Evolutionary conservation across 2,113 vertebrate genomes (phyloP).

Genomic region (Arvicanthis niloticus): DNA sequence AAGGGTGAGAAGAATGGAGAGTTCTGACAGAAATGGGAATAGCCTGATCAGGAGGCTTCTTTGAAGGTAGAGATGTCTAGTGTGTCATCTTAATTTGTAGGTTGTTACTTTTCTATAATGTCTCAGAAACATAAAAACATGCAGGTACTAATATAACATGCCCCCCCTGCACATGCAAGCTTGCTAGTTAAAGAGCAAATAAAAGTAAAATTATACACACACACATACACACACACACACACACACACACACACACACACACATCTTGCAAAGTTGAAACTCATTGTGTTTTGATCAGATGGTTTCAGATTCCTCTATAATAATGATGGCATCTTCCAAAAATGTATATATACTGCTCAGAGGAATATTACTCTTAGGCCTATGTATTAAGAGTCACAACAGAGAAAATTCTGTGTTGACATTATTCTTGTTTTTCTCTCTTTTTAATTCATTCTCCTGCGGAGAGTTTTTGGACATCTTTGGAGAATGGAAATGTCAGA

Average conservation of each 20-base stretch:
- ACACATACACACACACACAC: not conserved
- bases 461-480: constrained; percentile 37
- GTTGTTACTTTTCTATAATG: constrained; percentile 12
- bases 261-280: not conserved
- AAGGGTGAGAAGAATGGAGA: not conserved
- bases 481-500: not conserved
- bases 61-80: not conserved
- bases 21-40: not conserved
- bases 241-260: too few species aligned
- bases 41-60: not conserved
- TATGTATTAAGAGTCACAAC: not conserved
- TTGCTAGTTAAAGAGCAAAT: constrained; percentile 23
- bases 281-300: constrained; percentile 52
- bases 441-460: constrained; percentile 3
- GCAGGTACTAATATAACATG: not conserved
- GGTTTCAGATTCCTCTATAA: constrained; percentile 23
- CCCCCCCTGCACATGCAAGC: too few species aligned
- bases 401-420: not conserved
- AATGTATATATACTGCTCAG: not conserved
- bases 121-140: constrained; percentile 18
- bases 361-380: not conserved
- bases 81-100: not conserved
- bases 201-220: not conserved
- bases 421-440: not conserved
- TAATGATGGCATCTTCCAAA: not conserved